phyloP scores from a whole-genome alignment of 2,113 vertebrate genomes.

The Laticauda colubrina region DNA sequence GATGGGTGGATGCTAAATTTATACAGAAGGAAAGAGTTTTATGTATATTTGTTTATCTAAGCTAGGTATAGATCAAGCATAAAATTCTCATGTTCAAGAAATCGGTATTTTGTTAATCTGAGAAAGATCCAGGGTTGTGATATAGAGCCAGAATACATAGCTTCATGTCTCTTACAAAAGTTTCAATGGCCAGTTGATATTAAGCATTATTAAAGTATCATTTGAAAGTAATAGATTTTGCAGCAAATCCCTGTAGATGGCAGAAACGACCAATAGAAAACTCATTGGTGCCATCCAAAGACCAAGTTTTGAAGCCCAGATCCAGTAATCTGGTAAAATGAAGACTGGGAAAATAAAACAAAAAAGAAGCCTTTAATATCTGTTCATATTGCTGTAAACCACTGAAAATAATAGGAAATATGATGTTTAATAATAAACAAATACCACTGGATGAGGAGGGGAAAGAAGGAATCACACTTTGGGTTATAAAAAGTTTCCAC shows the following conservation, averaged over 20 bases:
- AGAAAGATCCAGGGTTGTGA: not conserved
- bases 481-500: not conserved
- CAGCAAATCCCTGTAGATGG: not conserved
- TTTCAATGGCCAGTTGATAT: not conserved
- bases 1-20: too few relatives aligned
- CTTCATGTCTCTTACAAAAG: not conserved
- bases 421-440: not conserved
- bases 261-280: not conserved
- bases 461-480: not conserved
- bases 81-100: not conserved
- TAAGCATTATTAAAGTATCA: not conserved
- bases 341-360: not conserved
- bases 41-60: not conserved
- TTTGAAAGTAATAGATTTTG: not conserved
- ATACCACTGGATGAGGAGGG: not conserved
- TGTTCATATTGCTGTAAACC: not conserved
- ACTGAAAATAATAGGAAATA: not conserved
- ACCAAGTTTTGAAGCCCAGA: not conserved
- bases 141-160: not conserved
- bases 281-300: not conserved
- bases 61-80: not conserved
- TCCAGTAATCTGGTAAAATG: not conserved
- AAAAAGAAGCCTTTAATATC: not conserved
- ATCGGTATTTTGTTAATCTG: not conserved
- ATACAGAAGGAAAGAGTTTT: not conserved